These are phyloP conservation scores for Boulengeromyrus knoepffleri DNA, from an alignment of 2,113 vertebrate species.

Conservation along the genomic window DNA sequence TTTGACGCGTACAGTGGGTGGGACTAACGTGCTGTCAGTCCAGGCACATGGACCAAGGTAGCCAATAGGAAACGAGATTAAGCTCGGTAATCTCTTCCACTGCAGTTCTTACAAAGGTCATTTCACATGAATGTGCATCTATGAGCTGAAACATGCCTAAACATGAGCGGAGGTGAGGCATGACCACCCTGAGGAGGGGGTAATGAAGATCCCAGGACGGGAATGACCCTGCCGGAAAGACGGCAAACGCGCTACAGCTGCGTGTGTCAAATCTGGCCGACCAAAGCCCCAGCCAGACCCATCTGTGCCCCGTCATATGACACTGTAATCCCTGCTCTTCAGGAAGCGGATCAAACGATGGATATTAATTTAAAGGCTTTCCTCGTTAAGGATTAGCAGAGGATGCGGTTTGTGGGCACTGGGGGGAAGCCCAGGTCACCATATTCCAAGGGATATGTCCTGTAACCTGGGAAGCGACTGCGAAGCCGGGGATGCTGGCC, in stretches of 20 bases:
- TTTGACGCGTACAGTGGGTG: not conserved
- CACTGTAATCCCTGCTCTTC: not conserved
- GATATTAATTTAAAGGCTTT: conserved; percentile 3
- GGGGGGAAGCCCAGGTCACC: not conserved
- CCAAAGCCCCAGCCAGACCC: not conserved
- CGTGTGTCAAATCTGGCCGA: not conserved
- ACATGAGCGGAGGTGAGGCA: not conserved
- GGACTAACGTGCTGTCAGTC: not conserved
- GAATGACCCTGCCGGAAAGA: not conserved
- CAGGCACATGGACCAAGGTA: not conserved
- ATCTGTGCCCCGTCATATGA: not conserved
- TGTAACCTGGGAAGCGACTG: not conserved
- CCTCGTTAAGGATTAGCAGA: not conserved
- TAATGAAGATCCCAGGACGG: not conserved
- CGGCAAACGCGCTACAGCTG: not conserved
- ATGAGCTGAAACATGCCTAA: not conserved
- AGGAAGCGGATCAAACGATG: not conserved
- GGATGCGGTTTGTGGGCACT: not conserved
- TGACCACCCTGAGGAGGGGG: not conserved
- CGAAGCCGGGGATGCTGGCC: not conserved
- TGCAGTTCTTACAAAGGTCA: not conserved
- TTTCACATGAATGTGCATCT: not conserved
- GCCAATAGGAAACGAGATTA: not conserved
- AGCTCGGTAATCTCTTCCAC: not conserved
- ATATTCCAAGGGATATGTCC: not conserved